These are phyloP conservation scores for Athalia cordata DNA, from an alignment of 2,888 invertebrate genomes.

Conservation along the genomic window DNA sequence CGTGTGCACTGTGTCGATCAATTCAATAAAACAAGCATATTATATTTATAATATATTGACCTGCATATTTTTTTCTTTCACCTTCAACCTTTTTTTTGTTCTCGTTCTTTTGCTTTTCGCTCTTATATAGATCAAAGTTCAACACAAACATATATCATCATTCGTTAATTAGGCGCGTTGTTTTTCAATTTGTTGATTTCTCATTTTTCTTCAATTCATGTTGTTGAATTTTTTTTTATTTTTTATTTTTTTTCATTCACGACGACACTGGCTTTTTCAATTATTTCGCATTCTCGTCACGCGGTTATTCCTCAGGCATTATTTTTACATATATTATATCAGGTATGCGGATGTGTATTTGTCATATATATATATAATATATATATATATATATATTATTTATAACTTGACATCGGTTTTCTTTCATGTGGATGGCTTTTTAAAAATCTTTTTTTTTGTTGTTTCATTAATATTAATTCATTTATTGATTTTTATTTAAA, in stretches of 20 bases:
- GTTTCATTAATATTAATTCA: not conserved
- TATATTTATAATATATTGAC: too few species aligned
- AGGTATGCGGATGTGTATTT: not conserved
- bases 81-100: not conserved
- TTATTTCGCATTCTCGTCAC: too few species aligned
- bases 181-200: constrained; percentile 6
- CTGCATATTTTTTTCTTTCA: not conserved
- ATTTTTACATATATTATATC: not conserved
- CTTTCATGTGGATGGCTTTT: constrained; percentile 31
- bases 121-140: constrained; percentile 14
- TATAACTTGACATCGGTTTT: not conserved
- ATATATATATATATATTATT: not conserved
- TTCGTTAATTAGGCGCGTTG: not conserved
- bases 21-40: too few species aligned
- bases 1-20: too few species aligned
- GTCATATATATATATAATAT: constrained; percentile 18
- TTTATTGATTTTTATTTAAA: not conserved
- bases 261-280: constrained; percentile 49
- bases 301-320: constrained; percentile 5
- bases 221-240: constrained; percentile 30
- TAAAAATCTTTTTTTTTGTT: constrained; percentile 4
- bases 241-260: constrained; percentile 28
- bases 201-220: constrained; percentile 41
- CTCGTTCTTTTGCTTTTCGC: not conserved
- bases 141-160: not conserved